Evolutionary conservation across 2,888 invertebrate species (phyloP).

Genomic region (Amphipoea lucens): DNA sequence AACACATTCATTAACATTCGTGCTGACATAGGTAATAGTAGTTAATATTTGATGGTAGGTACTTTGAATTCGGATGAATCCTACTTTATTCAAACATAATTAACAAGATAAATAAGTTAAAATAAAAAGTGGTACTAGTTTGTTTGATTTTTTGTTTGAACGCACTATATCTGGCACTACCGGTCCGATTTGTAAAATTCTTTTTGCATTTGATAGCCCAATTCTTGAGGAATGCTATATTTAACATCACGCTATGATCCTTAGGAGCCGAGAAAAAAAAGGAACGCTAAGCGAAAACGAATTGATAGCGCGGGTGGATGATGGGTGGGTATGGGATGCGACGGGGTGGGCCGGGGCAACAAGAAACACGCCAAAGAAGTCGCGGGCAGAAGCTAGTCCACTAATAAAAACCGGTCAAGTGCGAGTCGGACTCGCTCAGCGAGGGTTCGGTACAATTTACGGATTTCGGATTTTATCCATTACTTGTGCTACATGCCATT

Average conservation of each 20-base stretch:
- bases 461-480: no score
- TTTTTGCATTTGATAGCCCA: neutral
- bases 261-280: neutral
- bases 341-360: no score
- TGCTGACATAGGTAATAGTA: slow-evolving; percentile 6
- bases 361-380: no score
- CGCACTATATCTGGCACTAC: neutral
- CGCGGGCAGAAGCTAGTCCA: neutral
- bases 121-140: neutral
- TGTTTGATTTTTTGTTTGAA: neutral
- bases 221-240: neutral
- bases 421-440: no score
- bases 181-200: neutral
- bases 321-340: no score
- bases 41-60: neutral
- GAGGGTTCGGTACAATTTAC: no score
- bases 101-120: neutral
- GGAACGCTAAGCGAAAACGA: neutral
- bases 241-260: neutral
- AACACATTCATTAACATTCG: slow-evolving; percentile 22
- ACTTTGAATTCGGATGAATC: neutral
- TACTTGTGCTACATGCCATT: no score
- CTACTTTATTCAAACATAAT: neutral
- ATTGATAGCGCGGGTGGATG: neutral
- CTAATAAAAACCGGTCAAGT: neutral